Base-by-base conservation (phyloP, 2,797 vertebrate genomes). In the Gymnothorax javanicus region DNA sequence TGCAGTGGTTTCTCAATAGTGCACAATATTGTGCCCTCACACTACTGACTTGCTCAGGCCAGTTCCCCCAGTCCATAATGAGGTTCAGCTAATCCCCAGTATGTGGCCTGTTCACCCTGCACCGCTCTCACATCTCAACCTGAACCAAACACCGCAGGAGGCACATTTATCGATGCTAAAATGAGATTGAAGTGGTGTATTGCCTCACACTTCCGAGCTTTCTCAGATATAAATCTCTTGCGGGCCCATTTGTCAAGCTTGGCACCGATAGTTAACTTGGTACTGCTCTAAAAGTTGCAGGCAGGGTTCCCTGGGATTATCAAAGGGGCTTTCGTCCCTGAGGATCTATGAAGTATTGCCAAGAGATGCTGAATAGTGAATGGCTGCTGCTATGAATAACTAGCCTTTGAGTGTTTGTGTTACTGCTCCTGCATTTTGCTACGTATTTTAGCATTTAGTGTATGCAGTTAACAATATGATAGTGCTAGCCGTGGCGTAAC, bases 201-300 rank as follows among this genome's bases (percentile, higher is more conserved):
- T 83, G 57, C 57, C 59, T 43, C 27, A 15, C 13, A 62, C 57
- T 33, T 58, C 25, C 58, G 33, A 15, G 27, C 57, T 77, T 3
- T 33, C 57, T 54, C 23, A 4, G 71, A 7, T 86, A 79, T 86
- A 60, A 86, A 79, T 62, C 71, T 59, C n/a, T 1, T 27, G 27
- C 33, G 20, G 25, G 71, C 71, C 85, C 71, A 60, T 86, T 86
- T 86, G 13, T 79, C 85, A 86, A 73, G 8, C 27, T 52, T 33
- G 33, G 23, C 57, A 23, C 54, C 60, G 85, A 81, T n/a, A 27
- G 57, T 62, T 79, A 86, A 79, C 33, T 43, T 43, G 25, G 27
- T 27, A 50, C 73, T 86, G 27, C 17, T 13, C 54, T 73, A 43
- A 15, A 33, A 52, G 20, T 20, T 15, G 15, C 33, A 43, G 33